Conservation (phyloP, 2,888 invertebrate species). For the Tridacna crocea region DNA sequence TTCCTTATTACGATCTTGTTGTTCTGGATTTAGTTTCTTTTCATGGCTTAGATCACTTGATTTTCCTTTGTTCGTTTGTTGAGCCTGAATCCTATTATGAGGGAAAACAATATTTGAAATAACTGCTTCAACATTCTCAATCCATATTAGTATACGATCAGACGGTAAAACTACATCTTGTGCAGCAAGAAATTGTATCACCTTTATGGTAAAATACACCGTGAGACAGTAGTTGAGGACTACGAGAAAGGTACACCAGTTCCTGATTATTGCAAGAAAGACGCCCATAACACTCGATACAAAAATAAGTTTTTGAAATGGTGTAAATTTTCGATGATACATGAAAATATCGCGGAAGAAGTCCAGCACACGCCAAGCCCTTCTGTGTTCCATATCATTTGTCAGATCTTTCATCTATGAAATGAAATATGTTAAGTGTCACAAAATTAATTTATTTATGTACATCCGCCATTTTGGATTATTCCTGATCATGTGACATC, state of each 20-base stretch:
- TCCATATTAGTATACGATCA: slow-evolving; percentile 25
- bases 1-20: neutral
- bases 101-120: neutral
- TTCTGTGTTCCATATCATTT: slow-evolving; percentile 16
- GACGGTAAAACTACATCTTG: slow-evolving; percentile 36
- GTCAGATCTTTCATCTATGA: neutral
- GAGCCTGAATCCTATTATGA: neutral
- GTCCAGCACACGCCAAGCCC: slow-evolving; percentile 22
- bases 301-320: slow-evolving; percentile 63
- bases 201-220: slow-evolving; percentile 30
- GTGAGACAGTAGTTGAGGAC: slow-evolving; percentile 32
- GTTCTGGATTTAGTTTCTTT: neutral
- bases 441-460: slow-evolving; percentile 39
- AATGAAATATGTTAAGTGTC: neutral
- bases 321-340: slow-evolving; percentile 63
- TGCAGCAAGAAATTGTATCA: slow-evolving; percentile 27
- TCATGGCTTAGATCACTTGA: neutral
- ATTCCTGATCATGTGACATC: slow-evolving; percentile 57
- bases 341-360: slow-evolving; percentile 47
- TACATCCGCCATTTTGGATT: slow-evolving; percentile 57
- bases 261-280: slow-evolving; percentile 39
- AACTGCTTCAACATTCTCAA: slow-evolving; percentile 20
- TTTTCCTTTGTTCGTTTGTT: neutral
- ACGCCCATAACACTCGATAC: slow-evolving; percentile 55
- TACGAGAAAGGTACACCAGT: slow-evolving; percentile 36